These are phyloP conservation scores for Haliclona indistincta DNA, from an alignment of 37 sponge, comb jelly and placozoan species.

Conservation along the genomic window DNA sequence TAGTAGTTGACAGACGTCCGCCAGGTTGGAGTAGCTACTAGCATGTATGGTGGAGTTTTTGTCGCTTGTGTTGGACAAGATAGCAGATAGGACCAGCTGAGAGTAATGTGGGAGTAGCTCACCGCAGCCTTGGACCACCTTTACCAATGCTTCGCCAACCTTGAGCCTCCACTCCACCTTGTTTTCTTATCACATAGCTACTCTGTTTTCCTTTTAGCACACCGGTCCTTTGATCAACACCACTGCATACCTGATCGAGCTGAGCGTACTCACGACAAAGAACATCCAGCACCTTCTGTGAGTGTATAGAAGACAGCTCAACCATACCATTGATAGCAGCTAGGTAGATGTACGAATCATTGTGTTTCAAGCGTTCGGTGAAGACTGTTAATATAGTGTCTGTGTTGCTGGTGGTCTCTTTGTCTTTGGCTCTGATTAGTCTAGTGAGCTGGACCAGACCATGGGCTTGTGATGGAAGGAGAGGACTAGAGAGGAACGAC, in stretches of 20 bases:
- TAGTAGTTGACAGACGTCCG: conserved; percentile 53
- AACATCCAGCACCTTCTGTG: not conserved
- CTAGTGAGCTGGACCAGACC: conserved; percentile 62
- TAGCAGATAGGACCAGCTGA: conserved; percentile 52
- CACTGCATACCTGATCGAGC: not conserved
- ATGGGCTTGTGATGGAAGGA: conserved; percentile 70
- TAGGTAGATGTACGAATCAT: conserved; percentile 87
- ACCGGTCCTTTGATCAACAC: not conserved
- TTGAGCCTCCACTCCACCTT: conserved; percentile 61
- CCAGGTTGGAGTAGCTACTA: conserved; percentile 78
- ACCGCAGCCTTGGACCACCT: conserved; percentile 44
- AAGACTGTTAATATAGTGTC: conserved; percentile 45
- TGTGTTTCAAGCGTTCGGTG: conserved; percentile 43
- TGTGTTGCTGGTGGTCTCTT: conserved; percentile 25
- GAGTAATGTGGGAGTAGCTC: conserved; percentile 75
- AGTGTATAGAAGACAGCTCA: conserved; percentile 27
- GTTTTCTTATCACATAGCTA: not conserved
- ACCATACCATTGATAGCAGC: conserved; percentile 88
- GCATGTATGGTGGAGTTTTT: conserved; percentile 59
- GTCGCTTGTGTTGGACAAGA: conserved; percentile 59
- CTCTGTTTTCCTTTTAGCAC: not conserved
- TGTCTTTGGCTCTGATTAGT: conserved; percentile 60
- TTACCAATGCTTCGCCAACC: conserved; percentile 81
- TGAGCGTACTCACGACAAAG: conserved; percentile 57
- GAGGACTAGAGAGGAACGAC: too few relatives aligned